Evolutionary conservation across 1,140 invertebrate species (phyloP).

Genomic region (Drosophila bocqueti): DNA sequence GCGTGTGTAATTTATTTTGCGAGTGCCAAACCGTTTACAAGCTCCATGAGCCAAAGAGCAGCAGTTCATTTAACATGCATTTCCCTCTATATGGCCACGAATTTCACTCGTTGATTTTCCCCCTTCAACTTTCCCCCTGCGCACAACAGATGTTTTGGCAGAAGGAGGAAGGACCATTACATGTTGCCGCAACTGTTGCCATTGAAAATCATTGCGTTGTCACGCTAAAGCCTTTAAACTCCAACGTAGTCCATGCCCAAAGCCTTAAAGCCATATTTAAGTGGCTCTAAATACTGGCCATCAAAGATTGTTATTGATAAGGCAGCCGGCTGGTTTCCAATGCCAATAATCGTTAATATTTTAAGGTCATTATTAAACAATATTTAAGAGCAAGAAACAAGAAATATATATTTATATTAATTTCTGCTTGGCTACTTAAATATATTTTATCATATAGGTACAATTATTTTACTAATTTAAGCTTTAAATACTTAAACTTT

Average conservation of each 20-base stretch:
- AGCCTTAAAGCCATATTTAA: conserved; percentile 32
- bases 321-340: background rate
- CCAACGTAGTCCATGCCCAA: background rate
- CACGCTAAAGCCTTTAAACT: conserved; percentile 36
- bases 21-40: conserved; percentile 58
- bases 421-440: background rate
- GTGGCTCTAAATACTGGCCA: conserved; percentile 5
- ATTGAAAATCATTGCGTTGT: conserved; percentile 43
- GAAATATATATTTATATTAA: background rate
- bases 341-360: background rate
- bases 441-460: too few relatives aligned
- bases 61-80: conserved; percentile 58
- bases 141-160: conserved; percentile 36
- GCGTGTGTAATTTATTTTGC: conserved; percentile 63
- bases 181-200: conserved; percentile 57
- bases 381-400: background rate
- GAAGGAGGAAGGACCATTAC: conserved; percentile 37
- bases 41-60: conserved; percentile 36
- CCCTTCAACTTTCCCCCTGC: conserved; percentile 6
- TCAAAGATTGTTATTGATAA: background rate
- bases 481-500: background rate
- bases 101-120: background rate
- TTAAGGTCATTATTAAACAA: background rate
- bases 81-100: conserved; percentile 4
- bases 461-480: too few relatives aligned